A percentile compares a stretch with the other conserved stretches of the same genome.
Conservation (phyloP, 2,797 vertebrate genomes). For the Phoeniculus purpureus region DNA sequence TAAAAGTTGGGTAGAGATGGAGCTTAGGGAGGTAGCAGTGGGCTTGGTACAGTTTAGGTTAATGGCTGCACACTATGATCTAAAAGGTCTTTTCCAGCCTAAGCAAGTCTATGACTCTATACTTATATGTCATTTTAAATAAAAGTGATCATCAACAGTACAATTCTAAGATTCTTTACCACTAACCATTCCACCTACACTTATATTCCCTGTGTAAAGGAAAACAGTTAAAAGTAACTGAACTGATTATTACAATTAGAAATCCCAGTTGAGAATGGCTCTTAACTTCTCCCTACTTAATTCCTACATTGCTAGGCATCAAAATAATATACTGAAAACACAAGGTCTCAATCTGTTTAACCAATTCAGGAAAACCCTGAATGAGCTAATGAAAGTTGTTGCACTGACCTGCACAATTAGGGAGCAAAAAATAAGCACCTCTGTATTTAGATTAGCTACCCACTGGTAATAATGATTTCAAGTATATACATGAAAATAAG, state of each 20-base stretch:
- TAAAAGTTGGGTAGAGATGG: too few species aligned
- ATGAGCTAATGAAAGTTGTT: not conserved
- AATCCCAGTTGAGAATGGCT: not conserved
- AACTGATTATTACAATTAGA: not conserved
- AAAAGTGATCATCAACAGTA: not conserved
- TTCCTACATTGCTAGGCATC: not conserved
- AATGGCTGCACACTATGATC: too few species aligned
- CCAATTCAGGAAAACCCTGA: not conserved
- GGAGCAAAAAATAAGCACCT: constrained; percentile 4
- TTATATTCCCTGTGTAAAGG: not conserved
- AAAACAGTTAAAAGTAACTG: not conserved
- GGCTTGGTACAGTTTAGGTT: too few species aligned
- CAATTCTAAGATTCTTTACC: not conserved
- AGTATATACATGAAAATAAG: not conserved
- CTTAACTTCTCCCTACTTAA: not conserved
- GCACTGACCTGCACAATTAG: not conserved
- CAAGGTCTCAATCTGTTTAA: not conserved
- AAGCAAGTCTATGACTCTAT: not conserved
- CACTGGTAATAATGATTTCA: not conserved
- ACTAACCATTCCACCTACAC: not conserved
- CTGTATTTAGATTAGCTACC: not conserved
- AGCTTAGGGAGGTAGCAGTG: too few species aligned
- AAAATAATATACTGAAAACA: not conserved
- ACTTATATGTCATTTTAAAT: not conserved
- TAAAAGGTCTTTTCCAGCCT: too few species aligned